Evolutionary conservation across 2,888 invertebrate genomes (phyloP).

Genomic region (Euzophera pinguis): DNA sequence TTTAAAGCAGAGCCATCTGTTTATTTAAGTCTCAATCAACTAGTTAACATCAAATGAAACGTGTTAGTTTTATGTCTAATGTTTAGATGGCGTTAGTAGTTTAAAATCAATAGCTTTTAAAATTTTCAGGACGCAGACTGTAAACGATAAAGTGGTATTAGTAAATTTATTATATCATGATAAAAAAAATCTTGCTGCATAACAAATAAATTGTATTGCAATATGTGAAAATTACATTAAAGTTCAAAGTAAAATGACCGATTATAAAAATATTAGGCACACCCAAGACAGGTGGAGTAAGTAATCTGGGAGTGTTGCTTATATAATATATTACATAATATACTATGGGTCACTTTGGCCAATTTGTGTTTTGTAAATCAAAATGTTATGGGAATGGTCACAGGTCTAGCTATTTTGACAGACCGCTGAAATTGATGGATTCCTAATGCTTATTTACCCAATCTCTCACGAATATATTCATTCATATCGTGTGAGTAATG

Average conservation of each 20-base stretch:
- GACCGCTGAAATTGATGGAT: no score
- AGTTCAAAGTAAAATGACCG: neutral
- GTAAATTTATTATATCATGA: no score
- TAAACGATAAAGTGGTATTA: no score
- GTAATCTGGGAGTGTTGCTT: neutral
- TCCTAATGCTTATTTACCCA: no score
- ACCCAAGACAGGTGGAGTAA: no score
- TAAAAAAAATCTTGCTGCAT: neutral
- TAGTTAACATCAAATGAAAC: no score
- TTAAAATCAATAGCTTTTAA: neutral
- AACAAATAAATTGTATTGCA: neutral
- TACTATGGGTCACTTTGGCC: neutral
- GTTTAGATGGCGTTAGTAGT: slow-evolving; percentile 1
- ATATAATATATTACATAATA: neutral
- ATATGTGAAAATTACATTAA: neutral
- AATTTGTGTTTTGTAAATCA: neutral
- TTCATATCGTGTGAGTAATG: no score
- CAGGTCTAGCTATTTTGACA: no score
- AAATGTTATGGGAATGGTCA: neutral
- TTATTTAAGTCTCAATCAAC: no score
- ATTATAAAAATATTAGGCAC: slow-evolving; percentile 2
- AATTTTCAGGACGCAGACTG: no score
- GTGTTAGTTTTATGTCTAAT: neutral
- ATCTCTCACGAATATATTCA: no score
- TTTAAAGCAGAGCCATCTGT: neutral